phyloP scores from a whole-genome alignment of 2,113 vertebrate genomes.

The Cavia aperea region DNA sequence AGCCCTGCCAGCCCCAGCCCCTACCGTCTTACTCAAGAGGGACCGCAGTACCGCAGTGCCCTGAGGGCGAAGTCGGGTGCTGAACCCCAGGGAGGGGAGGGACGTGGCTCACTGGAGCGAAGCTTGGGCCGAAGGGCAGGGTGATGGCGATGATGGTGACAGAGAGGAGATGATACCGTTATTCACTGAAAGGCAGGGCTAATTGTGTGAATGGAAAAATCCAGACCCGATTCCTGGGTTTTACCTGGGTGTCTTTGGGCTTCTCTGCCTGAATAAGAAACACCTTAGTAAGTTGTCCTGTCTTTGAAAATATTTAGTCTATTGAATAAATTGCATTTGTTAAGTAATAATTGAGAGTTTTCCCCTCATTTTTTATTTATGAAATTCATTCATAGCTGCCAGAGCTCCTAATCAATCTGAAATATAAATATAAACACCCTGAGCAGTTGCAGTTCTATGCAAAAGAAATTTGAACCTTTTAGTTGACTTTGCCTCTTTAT shows the following conservation, averaged over 20 bases:
- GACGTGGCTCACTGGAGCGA: accelerated
- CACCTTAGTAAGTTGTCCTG: background rate
- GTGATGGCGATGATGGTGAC: too few species aligned
- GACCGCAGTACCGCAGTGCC: too few species aligned
- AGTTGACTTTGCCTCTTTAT: constrained; percentile 14
- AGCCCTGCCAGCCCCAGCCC: too few species aligned
- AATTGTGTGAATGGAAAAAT: background rate
- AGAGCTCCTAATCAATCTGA: background rate
- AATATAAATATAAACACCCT: background rate
- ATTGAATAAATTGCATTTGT: background rate
- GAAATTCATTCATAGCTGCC: background rate
- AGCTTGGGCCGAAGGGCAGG: background rate
- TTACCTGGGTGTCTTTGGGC: background rate
- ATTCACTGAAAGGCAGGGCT: background rate
- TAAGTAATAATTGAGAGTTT: background rate
- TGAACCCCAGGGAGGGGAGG: background rate
- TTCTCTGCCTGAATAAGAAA: background rate
- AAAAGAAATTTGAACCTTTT: constrained; percentile 7
- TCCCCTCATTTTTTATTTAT: constrained; percentile 29
- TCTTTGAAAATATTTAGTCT: constrained; percentile 39
- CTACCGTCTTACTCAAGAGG: background rate
- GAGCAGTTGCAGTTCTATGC: background rate
- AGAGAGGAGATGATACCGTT: background rate
- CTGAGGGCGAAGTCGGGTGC: too few species aligned
- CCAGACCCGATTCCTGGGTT: background rate